A percentile compares a stretch with the other conserved stretches of the same genome.
These are phyloP conservation scores for Gallinago solitaria DNA, from an alignment of 2,797 vertebrate species.

Conservation along the genomic window DNA sequence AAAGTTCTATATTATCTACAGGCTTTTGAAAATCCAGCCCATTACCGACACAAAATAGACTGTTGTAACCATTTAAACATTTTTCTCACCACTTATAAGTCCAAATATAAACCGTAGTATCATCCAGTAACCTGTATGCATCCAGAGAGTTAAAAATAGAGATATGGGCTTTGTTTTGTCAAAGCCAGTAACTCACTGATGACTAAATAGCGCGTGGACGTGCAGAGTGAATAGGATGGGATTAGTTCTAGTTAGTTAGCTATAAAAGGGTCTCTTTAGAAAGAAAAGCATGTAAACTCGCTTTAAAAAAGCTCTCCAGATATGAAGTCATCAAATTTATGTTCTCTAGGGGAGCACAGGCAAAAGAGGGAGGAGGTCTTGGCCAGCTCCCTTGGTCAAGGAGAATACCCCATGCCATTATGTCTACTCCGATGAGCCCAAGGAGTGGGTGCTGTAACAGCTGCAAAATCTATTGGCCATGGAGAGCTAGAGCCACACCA, in stretches of 20 bases:
- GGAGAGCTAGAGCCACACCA: background rate
- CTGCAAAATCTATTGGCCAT: background rate
- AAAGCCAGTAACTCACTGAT: background rate
- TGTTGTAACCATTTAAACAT: background rate
- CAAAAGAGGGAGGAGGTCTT: background rate
- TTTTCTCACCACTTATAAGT: background rate
- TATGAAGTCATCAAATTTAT: background rate
- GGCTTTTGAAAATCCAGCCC: background rate
- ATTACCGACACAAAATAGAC: background rate
- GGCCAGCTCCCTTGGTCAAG: background rate
- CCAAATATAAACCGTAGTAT: background rate
- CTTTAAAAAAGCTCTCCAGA: background rate
- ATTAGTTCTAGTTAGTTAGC: background rate
- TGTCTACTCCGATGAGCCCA: background rate
- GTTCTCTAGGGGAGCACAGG: background rate
- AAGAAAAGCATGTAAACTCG: background rate
- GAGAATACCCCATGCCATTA: background rate
- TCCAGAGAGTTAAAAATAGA: background rate
- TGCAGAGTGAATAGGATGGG: background rate
- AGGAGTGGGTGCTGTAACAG: background rate
- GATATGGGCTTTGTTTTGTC: background rate
- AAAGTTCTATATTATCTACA: background rate
- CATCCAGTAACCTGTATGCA: background rate
- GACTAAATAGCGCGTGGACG: background rate
- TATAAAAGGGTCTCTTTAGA: accelerated